phyloP scores from a whole-genome alignment of 2,113 vertebrate genomes.

The Beaufortia kweichowensis region DNA sequence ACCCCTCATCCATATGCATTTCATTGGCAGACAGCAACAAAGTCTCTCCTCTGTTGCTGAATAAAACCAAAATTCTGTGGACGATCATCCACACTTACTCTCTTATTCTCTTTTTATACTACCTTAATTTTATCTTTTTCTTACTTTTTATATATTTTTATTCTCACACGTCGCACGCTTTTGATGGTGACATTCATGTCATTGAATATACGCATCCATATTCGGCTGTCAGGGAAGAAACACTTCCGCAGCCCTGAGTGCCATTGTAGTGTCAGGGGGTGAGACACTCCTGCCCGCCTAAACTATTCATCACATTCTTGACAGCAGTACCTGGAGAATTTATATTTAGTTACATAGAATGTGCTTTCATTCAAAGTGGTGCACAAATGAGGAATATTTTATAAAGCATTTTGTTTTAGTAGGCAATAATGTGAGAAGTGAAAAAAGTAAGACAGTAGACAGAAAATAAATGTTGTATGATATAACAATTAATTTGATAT shows the following conservation, averaged over 20 bases:
- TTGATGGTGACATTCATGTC: conserved; percentile 48
- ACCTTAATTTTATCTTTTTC: conserved; percentile 35
- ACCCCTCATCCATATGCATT: conserved; percentile 26
- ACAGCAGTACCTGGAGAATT: background rate
- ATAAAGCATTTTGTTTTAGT: too few relatives aligned
- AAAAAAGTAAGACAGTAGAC: too few relatives aligned
- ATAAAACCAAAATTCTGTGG: background rate
- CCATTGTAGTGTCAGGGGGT: conserved; percentile 22
- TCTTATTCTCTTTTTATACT: conserved; percentile 13
- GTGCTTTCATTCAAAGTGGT: background rate
- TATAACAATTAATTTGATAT: too few relatives aligned
- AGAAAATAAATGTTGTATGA: too few relatives aligned
- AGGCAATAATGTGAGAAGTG: too few relatives aligned
- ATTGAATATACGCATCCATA: conserved; percentile 49
- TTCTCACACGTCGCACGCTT: conserved; percentile 43
- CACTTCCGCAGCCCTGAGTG: conserved; percentile 30
- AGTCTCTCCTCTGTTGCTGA: conserved; percentile 34
- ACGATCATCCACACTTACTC: background rate
- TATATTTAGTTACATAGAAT: background rate
- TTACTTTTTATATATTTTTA: conserved; percentile 39
- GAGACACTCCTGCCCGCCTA: conserved; percentile 38
- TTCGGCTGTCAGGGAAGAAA: conserved; percentile 36
- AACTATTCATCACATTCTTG: conserved; percentile 26
- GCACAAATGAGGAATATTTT: too few relatives aligned
- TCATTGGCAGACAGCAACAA: conserved; percentile 37